Base-by-base conservation (phyloP, 2,888 invertebrate species). In the Tipula unca region DNA sequence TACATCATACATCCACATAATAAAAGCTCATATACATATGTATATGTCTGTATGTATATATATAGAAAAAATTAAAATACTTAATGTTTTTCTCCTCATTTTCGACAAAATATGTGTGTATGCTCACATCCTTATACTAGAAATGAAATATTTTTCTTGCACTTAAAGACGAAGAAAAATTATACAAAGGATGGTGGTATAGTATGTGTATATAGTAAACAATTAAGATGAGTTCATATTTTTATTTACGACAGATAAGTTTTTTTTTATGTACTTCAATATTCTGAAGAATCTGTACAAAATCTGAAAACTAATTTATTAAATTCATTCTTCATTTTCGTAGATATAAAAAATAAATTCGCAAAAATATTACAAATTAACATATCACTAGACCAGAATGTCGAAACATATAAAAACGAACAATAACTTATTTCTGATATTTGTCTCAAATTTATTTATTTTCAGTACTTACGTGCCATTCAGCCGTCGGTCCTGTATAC, bases 401-500 rank as follows among this genome's bases (percentile, higher is more conserved):
- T 69, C 69, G n/a, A n/a, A n/a, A n/a, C n/a, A n/a, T n/a, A n/a
- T n/a, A n/a, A n/a, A n/a, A n/a, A n/a, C n/a, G n/a, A n/a, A n/a
- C 13, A 39, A 14, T 39, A 39, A 0, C 3, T 39, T 42, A 14
- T 3, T n/a, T 14, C n/a, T 42, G 13, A 20, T 17, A 54, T 42
- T 54, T 54, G 3, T 17, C 17, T 17, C 4, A 20, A 1, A 17
- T 25, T 69, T 1, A 4, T 39, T 20, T 25, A 36, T 84, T 84
- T 39, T 13, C 13, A 84, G 84, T 20, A 20, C 25, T 84, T 5
- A 20, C 20, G 8, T 84, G 84, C 6, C 84, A 84, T 20, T 36
- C 84, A 20, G 84, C 84, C 20, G 84, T 84, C 10, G 87, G 87
- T 14, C 87, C 86, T 84, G 86, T 87, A 32, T 87, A 86, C 85